Evolutionary conservation across 2,888 invertebrate genomes (phyloP), one percentile per base, ranked within the genome.

Genomic region (Sycophila texana): DNA sequence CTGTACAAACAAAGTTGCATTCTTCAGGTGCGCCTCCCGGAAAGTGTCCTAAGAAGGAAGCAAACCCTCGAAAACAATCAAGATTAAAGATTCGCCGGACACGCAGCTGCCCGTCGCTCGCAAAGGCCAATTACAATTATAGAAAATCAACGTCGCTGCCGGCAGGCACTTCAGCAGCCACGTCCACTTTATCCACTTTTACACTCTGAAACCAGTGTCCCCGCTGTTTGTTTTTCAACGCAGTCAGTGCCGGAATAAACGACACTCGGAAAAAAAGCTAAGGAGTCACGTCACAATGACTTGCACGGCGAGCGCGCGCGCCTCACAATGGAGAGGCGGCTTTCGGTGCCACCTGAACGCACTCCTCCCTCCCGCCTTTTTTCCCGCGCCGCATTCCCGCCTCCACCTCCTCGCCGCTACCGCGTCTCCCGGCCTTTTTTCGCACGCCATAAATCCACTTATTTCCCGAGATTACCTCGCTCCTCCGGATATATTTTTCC

Each of bases 361-460:
- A 65, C 75, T 55, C 47, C 75, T 73, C 67, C 71, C 65, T 61
- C 65, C 26, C 68, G 47, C 1, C 18, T 65, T 73, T 79, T 58
- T 53, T 63, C 55, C 16, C 39, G 30, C 57, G n/a, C 26, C 47
- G 20, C 77, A 18, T 61, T 67, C 53, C 55, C 16, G n/a, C 18
- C 57, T 14, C 22, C 47, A 18, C 77, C 14, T 61, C 60, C 53
- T 61, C 60, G 13, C 22, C 20, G 58, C 60, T 30, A 26, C 30
- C 61, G 60, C 4, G 26, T 67, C 67, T 58, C 57, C 61, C 67
- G 39, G 18, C 53, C 26, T 81, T 72, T 67, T 80, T 76, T 83
- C 78, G 81, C 80, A 81, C 82, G 82, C 82, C 80, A 79, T 84
- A 83, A 84, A 83, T 84, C 82, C 81, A 81, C 79, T 82, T 83